phyloP scores from a whole-genome alignment of 2,113 vertebrate species.

The Peucedramus taeniatus region DNA sequence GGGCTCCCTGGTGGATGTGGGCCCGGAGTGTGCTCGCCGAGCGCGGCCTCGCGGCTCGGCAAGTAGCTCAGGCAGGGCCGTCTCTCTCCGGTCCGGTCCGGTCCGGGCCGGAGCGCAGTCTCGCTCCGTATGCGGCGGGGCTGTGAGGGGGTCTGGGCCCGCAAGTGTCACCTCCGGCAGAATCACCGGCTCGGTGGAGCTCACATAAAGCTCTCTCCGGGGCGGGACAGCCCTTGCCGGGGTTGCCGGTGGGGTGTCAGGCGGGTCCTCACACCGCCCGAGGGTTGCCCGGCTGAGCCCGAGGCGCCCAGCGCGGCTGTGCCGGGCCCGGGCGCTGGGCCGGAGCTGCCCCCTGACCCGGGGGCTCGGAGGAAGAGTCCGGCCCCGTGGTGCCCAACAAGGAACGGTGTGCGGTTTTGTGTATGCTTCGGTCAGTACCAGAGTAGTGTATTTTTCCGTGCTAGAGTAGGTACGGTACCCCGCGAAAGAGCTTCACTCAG shows the following conservation, averaged over 20 bases:
- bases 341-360: accelerated
- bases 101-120: background rate
- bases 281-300: background rate
- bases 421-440: accelerated
- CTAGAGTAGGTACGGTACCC: accelerated
- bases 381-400: accelerated
- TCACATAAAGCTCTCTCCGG: too few relatives aligned
- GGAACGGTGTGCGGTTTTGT: accelerated
- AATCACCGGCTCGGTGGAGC: background rate
- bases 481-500: accelerated
- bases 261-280: accelerated
- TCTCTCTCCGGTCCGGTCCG: too few relatives aligned
- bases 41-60: background rate
- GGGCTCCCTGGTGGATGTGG: background rate
- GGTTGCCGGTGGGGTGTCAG: too few relatives aligned
- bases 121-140: accelerated
- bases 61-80: accelerated
- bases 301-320: background rate
- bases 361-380: accelerated
- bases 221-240: background rate
- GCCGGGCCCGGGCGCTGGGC: background rate
- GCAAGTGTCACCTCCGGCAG: accelerated
- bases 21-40: background rate
- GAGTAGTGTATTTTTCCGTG: accelerated
- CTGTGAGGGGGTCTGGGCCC: background rate